Evolutionary conservation across 2,888 invertebrate species (phyloP).

Genomic region (Colletes collaris): DNA sequence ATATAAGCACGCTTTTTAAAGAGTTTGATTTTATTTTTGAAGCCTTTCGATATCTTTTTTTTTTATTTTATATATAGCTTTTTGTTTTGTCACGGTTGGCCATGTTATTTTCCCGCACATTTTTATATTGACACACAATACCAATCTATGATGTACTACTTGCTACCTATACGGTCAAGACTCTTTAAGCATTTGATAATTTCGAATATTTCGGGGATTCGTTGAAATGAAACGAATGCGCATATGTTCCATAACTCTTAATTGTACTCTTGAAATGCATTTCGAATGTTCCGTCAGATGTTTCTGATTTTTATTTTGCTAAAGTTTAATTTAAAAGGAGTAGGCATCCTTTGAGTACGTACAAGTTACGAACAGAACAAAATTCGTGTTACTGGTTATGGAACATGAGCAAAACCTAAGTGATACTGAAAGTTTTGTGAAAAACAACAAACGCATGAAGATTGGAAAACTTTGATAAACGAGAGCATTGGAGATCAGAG

Average conservation of each 20-base stretch:
- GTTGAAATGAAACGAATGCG: constrained; percentile 42
- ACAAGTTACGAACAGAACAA: constrained; percentile 30
- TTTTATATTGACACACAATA: constrained; percentile 62
- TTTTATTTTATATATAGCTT: constrained; percentile 71
- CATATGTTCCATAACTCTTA: constrained; percentile 68
- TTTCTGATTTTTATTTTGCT: constrained; percentile 13
- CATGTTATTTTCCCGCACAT: constrained; percentile 62
- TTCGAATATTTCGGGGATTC: constrained; percentile 39
- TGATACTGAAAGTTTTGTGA: constrained; percentile 69
- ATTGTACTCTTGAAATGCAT: constrained; percentile 37
- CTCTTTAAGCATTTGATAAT: constrained; percentile 33
- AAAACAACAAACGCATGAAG: constrained; percentile 77
- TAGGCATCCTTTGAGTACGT: constrained; percentile 36
- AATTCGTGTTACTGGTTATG: constrained; percentile 62
- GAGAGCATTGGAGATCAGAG: constrained; percentile 79
- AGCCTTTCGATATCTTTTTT: constrained; percentile 58
- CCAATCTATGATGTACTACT: constrained; percentile 45
- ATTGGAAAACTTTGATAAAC: constrained; percentile 77
- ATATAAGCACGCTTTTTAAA: constrained; percentile 61
- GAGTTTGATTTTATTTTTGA: constrained; percentile 52
- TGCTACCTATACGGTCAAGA: constrained; percentile 36
- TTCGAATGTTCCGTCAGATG: constrained; percentile 15
- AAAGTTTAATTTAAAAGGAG: constrained; percentile 10
- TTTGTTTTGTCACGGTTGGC: constrained; percentile 74
- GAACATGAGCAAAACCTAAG: constrained; percentile 66